Evolutionary conservation across 2,888 invertebrate species (phyloP).

Genomic region (Leptinotarsa juncta): DNA sequence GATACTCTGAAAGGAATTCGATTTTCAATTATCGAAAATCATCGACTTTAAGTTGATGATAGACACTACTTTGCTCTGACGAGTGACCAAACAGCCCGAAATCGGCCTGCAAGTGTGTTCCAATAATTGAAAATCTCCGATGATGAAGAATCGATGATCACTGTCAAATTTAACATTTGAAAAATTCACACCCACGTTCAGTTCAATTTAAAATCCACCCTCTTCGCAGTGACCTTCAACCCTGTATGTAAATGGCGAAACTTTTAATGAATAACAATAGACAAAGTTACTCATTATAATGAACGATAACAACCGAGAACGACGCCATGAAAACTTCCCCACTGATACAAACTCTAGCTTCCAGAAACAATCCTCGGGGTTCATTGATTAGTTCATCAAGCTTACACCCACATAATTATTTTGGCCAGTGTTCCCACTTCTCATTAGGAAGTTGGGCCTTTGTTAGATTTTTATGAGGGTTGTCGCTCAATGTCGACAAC

Average conservation of each 20-base stretch:
- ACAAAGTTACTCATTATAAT: slow-evolving; percentile 27
- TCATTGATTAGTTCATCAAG: slow-evolving; percentile 32
- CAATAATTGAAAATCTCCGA: too few species aligned
- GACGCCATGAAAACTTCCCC: slow-evolving; percentile 28
- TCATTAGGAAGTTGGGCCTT: slow-evolving; percentile 12
- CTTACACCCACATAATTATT: slow-evolving; percentile 34
- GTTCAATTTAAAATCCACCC: neutral
- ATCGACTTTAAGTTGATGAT: too few species aligned
- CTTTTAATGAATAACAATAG: slow-evolving; percentile 34
- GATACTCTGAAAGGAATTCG: too few species aligned
- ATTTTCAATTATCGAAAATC: too few species aligned
- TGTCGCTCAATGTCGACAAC: neutral
- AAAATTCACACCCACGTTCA: neutral
- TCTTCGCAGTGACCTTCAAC: neutral
- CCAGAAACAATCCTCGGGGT: slow-evolving; percentile 27
- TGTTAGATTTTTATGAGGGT: slow-evolving; percentile 17
- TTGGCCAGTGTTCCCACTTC: slow-evolving; percentile 19
- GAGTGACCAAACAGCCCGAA: too few species aligned
- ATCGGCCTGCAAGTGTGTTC: too few species aligned
- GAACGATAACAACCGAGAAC: slow-evolving; percentile 30
- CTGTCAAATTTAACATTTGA: too few species aligned
- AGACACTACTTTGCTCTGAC: too few species aligned
- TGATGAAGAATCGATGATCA: too few species aligned
- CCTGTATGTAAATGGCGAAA: slow-evolving; percentile 21
- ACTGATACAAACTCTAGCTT: slow-evolving; percentile 35